Evolutionary conservation across 2,888 invertebrate species (phyloP).

Genomic region (Polyommatus icarus): DNA sequence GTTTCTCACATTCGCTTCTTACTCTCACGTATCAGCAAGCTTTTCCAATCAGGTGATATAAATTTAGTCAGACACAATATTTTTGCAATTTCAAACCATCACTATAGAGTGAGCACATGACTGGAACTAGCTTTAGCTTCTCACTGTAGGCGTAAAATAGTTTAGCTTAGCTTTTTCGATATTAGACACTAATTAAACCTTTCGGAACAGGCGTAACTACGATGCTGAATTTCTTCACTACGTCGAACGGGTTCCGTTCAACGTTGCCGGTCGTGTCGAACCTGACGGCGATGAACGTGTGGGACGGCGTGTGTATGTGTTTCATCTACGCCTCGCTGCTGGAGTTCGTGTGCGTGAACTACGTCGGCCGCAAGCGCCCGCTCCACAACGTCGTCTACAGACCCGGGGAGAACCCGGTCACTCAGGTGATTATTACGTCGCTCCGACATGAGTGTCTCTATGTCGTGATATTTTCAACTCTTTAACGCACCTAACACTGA

Average conservation of each 20-base stretch:
- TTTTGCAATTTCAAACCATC: neutral
- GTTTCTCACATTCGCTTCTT: neutral
- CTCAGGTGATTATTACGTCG: constrained; percentile 84
- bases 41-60: neutral
- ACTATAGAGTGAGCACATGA: neutral
- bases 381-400: constrained; percentile 93
- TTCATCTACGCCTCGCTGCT: constrained; percentile 97
- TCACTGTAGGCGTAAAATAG: constrained; percentile 6
- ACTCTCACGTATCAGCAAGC: neutral
- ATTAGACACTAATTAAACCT: neutral
- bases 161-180: neutral
- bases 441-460: neutral
- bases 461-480: constrained; percentile 33
- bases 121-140: constrained; percentile 4
- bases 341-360: constrained; percentile 97
- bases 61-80: neutral
- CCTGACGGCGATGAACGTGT: constrained; percentile 97
- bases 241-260: constrained; percentile 94
- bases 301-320: constrained; percentile 98
- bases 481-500: constrained; percentile 25
- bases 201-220: constrained; percentile 91
- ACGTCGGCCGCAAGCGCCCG: constrained; percentile 94
- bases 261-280: constrained; percentile 96
- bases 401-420: constrained; percentile 94
- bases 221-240: constrained; percentile 99